Evolutionary conservation across 2,797 vertebrate species (phyloP), one percentile per base, ranked within the genome.

Genomic region (Sebastes taczanowskii): DNA sequence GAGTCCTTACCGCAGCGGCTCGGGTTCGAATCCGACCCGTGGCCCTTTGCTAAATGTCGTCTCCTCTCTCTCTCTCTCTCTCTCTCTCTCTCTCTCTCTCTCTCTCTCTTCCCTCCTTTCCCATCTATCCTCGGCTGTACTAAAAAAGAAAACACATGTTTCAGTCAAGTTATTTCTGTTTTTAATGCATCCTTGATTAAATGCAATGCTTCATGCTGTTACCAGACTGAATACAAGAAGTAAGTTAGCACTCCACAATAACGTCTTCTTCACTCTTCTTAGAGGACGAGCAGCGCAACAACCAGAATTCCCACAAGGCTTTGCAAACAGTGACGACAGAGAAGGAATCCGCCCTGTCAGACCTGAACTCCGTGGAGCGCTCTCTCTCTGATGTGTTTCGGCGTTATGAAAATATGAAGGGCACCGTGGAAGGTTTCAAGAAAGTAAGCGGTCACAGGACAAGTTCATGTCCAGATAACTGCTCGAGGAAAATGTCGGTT

Each of bases 381-480:
- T 99, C 99, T 6, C 96, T 99, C 11, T 99, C 98, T 0, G 98
- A 99, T 22, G 95, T 99, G 80, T 99, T 99, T 91, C 95, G 98
- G 18, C 96, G 98, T 94, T 99, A 99, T 0, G 98, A 99, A 86
- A 99, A 97, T 82, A 96, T 99, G 94, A 99, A 99, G 93, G 95
- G 96, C 0, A 97, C 98, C 63, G 92, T 99, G 30, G 99, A 99
- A 82, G 98, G 98, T 16, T 99, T 98, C 84, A 99, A 99, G 90
- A 99, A 99, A 96, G 99, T 99, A 82, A 79, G 83, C 3, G 25
- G 29, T 60, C 7, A 42, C 9, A 14, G 14, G 30, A 55, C 16
- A 42, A 22, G 23, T 65, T 71, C 1, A 38, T 22, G 49, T 64
- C 14, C 35, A 6, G 11, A 64, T 29, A 67, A 34, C 16, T 14